Percentiles rank a stretch among this genome's conserved stretches.
phyloP scores from a whole-genome alignment of 1,140 invertebrate species.

The Drosophila athabasca region DNA sequence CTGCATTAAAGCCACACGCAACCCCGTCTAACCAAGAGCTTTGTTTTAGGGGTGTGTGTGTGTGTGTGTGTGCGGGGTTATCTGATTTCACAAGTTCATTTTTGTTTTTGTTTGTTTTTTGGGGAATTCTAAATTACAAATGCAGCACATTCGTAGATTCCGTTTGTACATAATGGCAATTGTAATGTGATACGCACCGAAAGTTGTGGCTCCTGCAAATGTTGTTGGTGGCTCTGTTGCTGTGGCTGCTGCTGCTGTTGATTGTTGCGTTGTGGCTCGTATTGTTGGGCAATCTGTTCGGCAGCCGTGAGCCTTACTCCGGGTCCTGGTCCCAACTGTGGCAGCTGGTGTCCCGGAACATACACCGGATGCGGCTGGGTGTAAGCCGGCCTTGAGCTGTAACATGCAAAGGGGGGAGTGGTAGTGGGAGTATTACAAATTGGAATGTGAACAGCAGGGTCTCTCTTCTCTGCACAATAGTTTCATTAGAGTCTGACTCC shows the following conservation, averaged over 20 bases:
- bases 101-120: constrained; percentile 4
- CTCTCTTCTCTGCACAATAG: constrained; percentile 11
- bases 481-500: constrained; percentile 9
- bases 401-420: constrained; percentile 21
- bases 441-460: not conserved
- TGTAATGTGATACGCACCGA: constrained; percentile 62
- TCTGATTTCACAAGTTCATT: constrained; percentile 13
- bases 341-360: constrained; percentile 52
- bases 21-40: not conserved
- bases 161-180: constrained; percentile 20
- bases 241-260: constrained; percentile 57
- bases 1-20: not conserved
- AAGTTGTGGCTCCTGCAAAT: constrained; percentile 50
- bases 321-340: constrained; percentile 16
- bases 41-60: not conserved
- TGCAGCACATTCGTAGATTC: constrained; percentile 25
- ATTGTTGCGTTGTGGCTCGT: constrained; percentile 75
- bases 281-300: constrained; percentile 80
- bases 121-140: constrained; percentile 23
- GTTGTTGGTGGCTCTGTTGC: constrained; percentile 45
- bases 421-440: constrained; percentile 11
- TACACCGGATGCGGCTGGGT: constrained; percentile 72
- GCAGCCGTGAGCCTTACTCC: constrained; percentile 49
- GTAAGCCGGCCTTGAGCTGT: constrained; percentile 62
- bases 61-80: not conserved